Base-by-base conservation (phyloP, 1,140 invertebrate genomes). In the Euura lappo region DNA sequence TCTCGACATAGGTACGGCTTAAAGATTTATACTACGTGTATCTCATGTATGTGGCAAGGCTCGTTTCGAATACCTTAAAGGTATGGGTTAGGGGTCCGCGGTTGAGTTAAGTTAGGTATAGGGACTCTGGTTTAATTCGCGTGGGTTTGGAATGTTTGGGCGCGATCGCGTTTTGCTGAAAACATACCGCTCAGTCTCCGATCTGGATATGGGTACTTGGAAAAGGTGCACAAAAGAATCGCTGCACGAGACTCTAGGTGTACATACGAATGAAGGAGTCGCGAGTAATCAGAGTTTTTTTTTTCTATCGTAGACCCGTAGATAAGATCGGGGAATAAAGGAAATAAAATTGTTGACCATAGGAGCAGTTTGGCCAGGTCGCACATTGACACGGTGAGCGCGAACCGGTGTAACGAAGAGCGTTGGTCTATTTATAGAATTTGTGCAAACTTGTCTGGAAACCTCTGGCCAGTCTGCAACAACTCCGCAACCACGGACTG, bases 91-190 rank as follows among this genome's bases (percentile, higher is more conserved):
- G 28, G 28, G 66, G 44, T 68, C 10, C 66, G 66, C 28, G 28
- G 28, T 28, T 28, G 28, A 28, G 66, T n/a, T n/a, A 60, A 60
- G 51, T 60, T 69, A 45, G 71, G 69, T 76, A 78, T 77, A 74
- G 75, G 77, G 74, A 80, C 73, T 13, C 75, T 68, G 11, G 69
- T 79, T 80, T 28, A 28, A 28, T 28, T 78, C 69, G 79, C 79
- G 79, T 80, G 73, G 79, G 79, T 75, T 80, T 78, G 79, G 79
- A 80, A 80, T 80, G 77, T 75, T 69, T 72, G 76, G 73, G 73
- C 77, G 74, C 79, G 77, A 79, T 78, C 79, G 77, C 70, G 47
- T 79, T 80, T 80, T 76, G 28, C 68, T 73, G 74, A 78, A 79
- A 76, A 79, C 71, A 69, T 71, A 47, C 67, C 51, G 70, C 66